Percentiles rank a stretch among this genome's conserved stretches.
These are phyloP conservation scores for Cataglyphis altisquamis DNA, from an alignment of 2,888 invertebrate genomes.

Conservation along the genomic window DNA sequence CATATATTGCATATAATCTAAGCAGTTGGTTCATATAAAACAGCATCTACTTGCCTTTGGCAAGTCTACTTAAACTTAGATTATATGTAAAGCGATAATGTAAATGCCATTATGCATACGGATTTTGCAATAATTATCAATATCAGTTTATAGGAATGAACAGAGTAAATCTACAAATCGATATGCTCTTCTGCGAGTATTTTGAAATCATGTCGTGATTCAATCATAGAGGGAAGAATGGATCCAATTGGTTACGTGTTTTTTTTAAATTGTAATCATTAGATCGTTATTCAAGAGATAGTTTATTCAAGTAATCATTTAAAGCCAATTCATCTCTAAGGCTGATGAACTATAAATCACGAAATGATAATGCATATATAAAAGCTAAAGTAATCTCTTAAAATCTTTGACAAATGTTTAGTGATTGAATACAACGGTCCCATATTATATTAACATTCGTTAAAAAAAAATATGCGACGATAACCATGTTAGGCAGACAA, in stretches of 20 bases:
- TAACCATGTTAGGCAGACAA: conserved; percentile 60
- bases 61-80: background rate
- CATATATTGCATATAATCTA: conserved; percentile 25
- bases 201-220: conserved; percentile 28
- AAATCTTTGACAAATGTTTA: conserved; percentile 5
- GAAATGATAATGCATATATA: background rate
- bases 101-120: conserved; percentile 10
- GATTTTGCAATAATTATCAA: conserved; percentile 16
- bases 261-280: conserved; percentile 6
- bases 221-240: conserved; percentile 21
- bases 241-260: conserved; percentile 6
- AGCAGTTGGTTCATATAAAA: background rate
- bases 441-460: background rate
- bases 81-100: conserved; percentile 32
- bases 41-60: background rate
- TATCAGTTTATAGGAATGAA: conserved; percentile 59
- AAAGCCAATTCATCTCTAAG: conserved; percentile 14
- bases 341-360: conserved; percentile 3
- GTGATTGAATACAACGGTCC: conserved; percentile 5
- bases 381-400: conserved; percentile 1
- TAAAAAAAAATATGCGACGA: background rate
- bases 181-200: conserved; percentile 51
- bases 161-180: conserved; percentile 56
- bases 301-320: conserved; percentile 6
- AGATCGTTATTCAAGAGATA: too few species aligned